phyloP scores from a whole-genome alignment of 2,797 vertebrate species.

The Cottoperca gobio region DNA sequence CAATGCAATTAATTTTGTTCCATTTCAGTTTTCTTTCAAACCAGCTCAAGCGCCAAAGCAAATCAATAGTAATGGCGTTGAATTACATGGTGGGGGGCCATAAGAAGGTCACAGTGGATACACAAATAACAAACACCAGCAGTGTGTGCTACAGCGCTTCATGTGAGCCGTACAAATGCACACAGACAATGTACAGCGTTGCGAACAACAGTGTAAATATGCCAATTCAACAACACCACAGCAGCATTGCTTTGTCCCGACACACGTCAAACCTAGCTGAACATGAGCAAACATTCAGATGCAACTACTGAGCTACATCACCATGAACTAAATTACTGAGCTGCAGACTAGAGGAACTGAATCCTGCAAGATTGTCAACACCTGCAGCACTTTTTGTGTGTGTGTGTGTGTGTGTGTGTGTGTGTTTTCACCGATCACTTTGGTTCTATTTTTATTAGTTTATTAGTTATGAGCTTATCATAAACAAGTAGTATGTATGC shows the following conservation, averaged over 20 bases:
- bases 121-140: slow-evolving; percentile 22
- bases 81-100: slow-evolving; percentile 31
- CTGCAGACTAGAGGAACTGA: background rate
- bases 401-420: background rate
- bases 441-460: background rate
- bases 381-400: background rate
- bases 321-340: background rate
- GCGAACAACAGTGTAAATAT: slow-evolving; percentile 41
- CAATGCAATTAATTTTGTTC: slow-evolving; percentile 38
- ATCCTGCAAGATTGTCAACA: background rate
- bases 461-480: background rate
- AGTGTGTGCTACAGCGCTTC: slow-evolving; percentile 13
- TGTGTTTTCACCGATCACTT: background rate
- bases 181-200: background rate
- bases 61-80: slow-evolving; percentile 49
- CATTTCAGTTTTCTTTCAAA: slow-evolving; percentile 7
- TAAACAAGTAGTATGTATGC: background rate
- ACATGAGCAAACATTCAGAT: background rate
- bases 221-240: slow-evolving; percentile 7
- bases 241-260: background rate
- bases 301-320: background rate
- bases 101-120: slow-evolving; percentile 22
- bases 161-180: slow-evolving; percentile 13
- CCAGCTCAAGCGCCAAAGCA: slow-evolving; percentile 24
- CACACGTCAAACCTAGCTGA: background rate